phyloP scores from a whole-genome alignment of 53 echinoderm and acorn worm species.

The Astropecten irregularis region DNA sequence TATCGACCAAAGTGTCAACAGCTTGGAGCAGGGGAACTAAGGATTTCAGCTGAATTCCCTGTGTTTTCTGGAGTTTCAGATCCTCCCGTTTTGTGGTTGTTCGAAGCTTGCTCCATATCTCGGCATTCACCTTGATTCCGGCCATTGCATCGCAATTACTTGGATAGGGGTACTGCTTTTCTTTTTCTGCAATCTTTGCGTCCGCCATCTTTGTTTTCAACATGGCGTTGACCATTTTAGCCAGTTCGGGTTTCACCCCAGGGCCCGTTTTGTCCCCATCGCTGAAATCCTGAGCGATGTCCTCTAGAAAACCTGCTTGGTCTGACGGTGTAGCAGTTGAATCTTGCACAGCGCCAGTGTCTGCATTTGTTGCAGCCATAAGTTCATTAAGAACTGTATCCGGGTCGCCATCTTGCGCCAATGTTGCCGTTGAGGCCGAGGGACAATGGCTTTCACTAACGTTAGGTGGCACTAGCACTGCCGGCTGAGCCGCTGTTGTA shows the following conservation, averaged over 20 bases:
- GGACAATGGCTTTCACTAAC: background rate
- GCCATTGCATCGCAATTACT: background rate
- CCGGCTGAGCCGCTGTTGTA: background rate
- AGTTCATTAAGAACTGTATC: background rate
- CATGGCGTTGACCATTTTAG: slow-evolving; percentile 3
- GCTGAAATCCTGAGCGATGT: background rate
- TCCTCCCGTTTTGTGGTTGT: background rate
- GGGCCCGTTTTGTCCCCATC: background rate
- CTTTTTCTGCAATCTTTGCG: background rate
- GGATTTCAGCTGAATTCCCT: background rate
- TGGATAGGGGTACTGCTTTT: too few relatives aligned
- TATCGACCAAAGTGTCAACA: background rate
- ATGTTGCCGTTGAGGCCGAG: background rate
- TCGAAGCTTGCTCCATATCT: background rate
- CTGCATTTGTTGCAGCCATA: background rate
- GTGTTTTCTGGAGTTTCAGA: background rate
- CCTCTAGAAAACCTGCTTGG: background rate
- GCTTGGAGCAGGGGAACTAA: background rate
- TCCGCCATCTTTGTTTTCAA: slow-evolving; percentile 29
- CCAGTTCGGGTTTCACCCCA: slow-evolving; percentile 15
- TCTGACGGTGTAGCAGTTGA: background rate
- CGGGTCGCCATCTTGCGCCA: background rate
- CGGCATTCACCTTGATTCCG: background rate
- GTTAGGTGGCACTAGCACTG: background rate
- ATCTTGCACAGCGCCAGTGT: background rate